A percentile compares a stretch with the other conserved stretches of the same genome.
phyloP scores from a whole-genome alignment of 2,113 vertebrate genomes.

The Acanthochromis polyacanthus region DNA sequence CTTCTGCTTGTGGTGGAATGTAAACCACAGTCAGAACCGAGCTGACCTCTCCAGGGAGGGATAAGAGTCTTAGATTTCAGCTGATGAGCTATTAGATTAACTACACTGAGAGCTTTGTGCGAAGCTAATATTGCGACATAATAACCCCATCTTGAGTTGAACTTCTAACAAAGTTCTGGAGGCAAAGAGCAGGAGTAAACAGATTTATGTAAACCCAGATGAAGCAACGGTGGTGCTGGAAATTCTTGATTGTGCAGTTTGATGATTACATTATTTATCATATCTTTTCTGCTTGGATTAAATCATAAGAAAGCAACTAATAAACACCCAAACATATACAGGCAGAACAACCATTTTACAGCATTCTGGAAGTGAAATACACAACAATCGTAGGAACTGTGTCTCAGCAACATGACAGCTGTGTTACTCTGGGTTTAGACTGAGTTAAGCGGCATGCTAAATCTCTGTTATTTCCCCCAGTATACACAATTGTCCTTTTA shows the following conservation, averaged over 20 bases:
- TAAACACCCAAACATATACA: not conserved
- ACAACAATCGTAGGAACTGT: not conserved
- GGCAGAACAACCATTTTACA: not conserved
- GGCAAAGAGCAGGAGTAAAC: too few relatives aligned
- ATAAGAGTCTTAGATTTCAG: too few relatives aligned
- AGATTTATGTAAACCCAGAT: too few relatives aligned
- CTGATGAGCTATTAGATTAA: too few relatives aligned
- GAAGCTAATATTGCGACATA: not conserved
- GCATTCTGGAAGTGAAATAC: not conserved
- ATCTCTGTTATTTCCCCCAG: slow-evolving; percentile 52
- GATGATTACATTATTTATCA: not conserved
- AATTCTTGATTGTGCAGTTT: not conserved
- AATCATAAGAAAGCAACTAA: not conserved
- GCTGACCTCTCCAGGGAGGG: slow-evolving; percentile 24
- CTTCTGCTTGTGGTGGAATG: slow-evolving; percentile 48
- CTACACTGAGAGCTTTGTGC: slow-evolving; percentile 1
- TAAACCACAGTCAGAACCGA: slow-evolving; percentile 41
- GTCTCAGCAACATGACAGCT: slow-evolving; percentile 1
- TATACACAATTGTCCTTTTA: slow-evolving; percentile 48
- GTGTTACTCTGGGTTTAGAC: slow-evolving; percentile 15
- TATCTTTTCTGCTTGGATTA: not conserved
- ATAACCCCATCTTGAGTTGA: slow-evolving; percentile 2
- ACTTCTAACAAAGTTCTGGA: not conserved
- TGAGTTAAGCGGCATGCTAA: slow-evolving; percentile 47
- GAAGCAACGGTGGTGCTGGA: not conserved